Base-by-base conservation (phyloP, 2,888 invertebrate genomes). In the Scaeva pyrastri region DNA sequence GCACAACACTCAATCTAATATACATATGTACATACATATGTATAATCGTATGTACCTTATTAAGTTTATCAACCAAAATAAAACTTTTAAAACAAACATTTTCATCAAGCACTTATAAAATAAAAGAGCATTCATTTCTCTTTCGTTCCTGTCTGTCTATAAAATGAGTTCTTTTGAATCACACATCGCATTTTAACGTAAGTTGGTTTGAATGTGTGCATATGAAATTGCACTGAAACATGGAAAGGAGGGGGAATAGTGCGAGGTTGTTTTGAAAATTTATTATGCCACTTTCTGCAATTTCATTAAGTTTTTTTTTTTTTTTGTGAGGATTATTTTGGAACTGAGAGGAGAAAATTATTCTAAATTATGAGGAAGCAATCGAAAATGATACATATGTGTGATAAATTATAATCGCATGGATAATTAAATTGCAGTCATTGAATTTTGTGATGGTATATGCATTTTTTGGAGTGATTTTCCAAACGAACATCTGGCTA, bases 31-130 rank as follows among this genome's bases (percentile, higher is more conserved):
- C n/a, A n/a, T n/a, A n/a, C 36, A 60, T 73, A 41, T 68, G 31
- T 2, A 31, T 31, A 8, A 7, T 31, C 8, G 31, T 31, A 31
- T 31, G 43, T 52, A 72, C n/a, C n/a, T n/a, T n/a, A n/a, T 58
- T 66, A 41, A 74, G 60, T 74, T 60, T 23, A 23, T 75, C 84
- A 71, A 71, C 60, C 41, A 72, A 80, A 80, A 80, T 72, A 80
- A 80, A 79, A 62, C 39, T 70, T 55, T 73, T 12, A 23, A 23
- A 50, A 81, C 60, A 64, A 72, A 64, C 45, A 75, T 68, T 62
- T 74, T 72, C 66, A 76, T 72, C 62, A 80, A 68, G 68, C 81
- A 73, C 76, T 85, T 85, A 68, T n/a, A n/a, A n/a, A n/a, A 80
- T 75, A 75, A 52, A 70, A 52, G 5, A 80, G 58, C 72, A 76